Percentiles rank a stretch among this genome's conserved stretches.
Evolutionary conservation across 2,113 vertebrate species (phyloP).

Genomic region (Salvator merianae): DNA sequence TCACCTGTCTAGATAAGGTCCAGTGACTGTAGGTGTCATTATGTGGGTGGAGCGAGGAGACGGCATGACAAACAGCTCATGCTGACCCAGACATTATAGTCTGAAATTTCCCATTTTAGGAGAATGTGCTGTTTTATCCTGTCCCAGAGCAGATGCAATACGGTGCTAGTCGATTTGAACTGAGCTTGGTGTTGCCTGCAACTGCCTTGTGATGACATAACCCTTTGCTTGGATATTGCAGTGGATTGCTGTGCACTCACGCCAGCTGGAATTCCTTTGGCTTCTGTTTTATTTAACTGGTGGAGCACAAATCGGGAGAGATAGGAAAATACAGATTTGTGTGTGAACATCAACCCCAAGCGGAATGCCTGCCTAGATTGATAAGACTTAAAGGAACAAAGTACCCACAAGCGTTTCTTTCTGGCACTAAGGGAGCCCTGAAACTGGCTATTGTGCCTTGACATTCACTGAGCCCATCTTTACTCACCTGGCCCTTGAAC

Average conservation of each 20-base stretch:
- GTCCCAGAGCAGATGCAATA: not conserved
- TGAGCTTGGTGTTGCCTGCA: not conserved
- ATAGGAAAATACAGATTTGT: not conserved
- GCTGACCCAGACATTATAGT: not conserved
- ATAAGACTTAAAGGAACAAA: too few species aligned
- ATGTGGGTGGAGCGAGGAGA: too few species aligned
- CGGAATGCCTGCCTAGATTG: too few species aligned
- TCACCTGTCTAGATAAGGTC: too few species aligned
- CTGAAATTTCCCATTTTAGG: not conserved
- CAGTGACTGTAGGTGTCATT: not conserved
- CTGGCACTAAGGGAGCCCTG: too few species aligned
- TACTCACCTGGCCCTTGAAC: too few species aligned
- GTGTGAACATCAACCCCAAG: not conserved
- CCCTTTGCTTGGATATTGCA: not conserved
- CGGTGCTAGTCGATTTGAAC: not conserved
- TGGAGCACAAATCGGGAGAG: not conserved
- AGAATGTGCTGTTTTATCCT: not conserved
- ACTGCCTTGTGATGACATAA: not conserved
- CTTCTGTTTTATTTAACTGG: not conserved
- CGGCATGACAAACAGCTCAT: not conserved
- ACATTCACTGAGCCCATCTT: too few species aligned
- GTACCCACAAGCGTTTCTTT: too few species aligned
- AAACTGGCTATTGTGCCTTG: too few species aligned
- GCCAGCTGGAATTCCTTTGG: not conserved
- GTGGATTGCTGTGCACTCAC: not conserved